A percentile compares a stretch with the other conserved stretches of the same genome.
These are phyloP conservation scores for Sitophilus oryzae DNA, from an alignment of 1,140 invertebrate genomes.

Conservation along the genomic window DNA sequence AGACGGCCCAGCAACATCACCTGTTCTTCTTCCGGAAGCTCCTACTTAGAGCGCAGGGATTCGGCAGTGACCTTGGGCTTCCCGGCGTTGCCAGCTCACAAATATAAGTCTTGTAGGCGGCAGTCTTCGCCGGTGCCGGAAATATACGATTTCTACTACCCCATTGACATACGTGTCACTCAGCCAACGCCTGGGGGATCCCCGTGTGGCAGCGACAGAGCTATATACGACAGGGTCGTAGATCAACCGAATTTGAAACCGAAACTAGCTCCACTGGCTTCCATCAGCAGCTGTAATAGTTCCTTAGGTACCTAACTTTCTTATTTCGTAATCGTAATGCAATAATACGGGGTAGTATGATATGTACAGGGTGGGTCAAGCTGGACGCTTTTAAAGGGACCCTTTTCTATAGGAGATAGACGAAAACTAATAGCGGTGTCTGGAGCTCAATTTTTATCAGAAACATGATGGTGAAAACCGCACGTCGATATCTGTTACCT, in stretches of 20 bases:
- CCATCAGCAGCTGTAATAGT: slow-evolving; percentile 67
- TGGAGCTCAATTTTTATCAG: no score
- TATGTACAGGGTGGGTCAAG: no score
- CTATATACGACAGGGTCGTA: slow-evolving; percentile 33
- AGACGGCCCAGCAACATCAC: slow-evolving; percentile 71
- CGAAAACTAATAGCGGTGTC: no score
- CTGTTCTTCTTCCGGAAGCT: slow-evolving; percentile 73
- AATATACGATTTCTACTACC: slow-evolving; percentile 61
- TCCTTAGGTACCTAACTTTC: slow-evolving; percentile 55
- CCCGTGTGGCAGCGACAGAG: slow-evolving; percentile 67
- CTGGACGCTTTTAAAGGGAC: no score
- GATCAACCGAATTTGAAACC: slow-evolving; percentile 34
- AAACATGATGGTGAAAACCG: no score
- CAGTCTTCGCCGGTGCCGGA: slow-evolving; percentile 49
- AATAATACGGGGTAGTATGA: no score
- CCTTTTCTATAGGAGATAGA: no score
- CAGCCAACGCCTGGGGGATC: slow-evolving; percentile 73
- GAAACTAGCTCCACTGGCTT: slow-evolving; percentile 64
- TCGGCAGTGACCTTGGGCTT: slow-evolving; percentile 65
- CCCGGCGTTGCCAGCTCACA: slow-evolving; percentile 45
- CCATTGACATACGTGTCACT: slow-evolving; percentile 69
- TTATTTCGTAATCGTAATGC: no score
- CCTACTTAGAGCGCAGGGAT: slow-evolving; percentile 69
- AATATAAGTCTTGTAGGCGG: slow-evolving; percentile 42
- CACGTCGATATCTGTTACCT: no score